Percentiles rank a stretch among this genome's conserved stretches.
Conservation (phyloP, 2,888 invertebrate species). For the Diarsia dahlii region DNA sequence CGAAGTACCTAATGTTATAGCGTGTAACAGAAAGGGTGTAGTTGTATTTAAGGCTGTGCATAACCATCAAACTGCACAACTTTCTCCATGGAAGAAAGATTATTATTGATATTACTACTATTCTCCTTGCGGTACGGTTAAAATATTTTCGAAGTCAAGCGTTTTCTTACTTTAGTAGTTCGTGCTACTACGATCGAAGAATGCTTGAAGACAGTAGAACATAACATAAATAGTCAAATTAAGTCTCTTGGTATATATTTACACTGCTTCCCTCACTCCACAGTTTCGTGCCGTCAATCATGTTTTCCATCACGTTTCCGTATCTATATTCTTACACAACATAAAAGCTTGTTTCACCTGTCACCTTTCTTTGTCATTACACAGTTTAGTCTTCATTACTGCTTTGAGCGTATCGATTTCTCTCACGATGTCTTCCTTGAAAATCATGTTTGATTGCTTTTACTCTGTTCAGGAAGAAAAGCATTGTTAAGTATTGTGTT, state of each 20-base stretch:
- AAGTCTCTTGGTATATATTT: not conserved
- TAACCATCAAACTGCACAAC: too few relatives aligned
- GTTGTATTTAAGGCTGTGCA: too few relatives aligned
- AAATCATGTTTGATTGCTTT: constrained; percentile 34
- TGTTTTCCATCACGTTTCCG: constrained; percentile 31
- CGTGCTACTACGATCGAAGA: not conserved
- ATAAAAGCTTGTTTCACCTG: constrained; percentile 30
- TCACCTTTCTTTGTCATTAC: constrained; percentile 45
- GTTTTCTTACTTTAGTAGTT: not conserved
- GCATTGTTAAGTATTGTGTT: not conserved
- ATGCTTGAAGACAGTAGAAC: not conserved
- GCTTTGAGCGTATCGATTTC: constrained; percentile 33
- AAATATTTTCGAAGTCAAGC: not conserved
- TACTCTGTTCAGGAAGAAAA: not conserved
- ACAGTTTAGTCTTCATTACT: constrained; percentile 51
- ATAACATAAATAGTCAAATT: constrained; percentile 11
- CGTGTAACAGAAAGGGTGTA: too few relatives aligned
- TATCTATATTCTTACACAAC: constrained; percentile 32
- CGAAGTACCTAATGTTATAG: not conserved
- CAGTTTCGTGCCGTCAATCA: constrained; percentile 22
- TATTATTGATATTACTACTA: too few relatives aligned
- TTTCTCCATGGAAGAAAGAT: too few relatives aligned
- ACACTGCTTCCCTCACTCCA: not conserved
- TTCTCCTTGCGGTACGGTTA: not conserved
- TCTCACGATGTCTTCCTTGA: constrained; percentile 48